These are phyloP conservation scores for Oryzias sinensis DNA, from an alignment of 2,797 vertebrate species.

Conservation along the genomic window DNA sequence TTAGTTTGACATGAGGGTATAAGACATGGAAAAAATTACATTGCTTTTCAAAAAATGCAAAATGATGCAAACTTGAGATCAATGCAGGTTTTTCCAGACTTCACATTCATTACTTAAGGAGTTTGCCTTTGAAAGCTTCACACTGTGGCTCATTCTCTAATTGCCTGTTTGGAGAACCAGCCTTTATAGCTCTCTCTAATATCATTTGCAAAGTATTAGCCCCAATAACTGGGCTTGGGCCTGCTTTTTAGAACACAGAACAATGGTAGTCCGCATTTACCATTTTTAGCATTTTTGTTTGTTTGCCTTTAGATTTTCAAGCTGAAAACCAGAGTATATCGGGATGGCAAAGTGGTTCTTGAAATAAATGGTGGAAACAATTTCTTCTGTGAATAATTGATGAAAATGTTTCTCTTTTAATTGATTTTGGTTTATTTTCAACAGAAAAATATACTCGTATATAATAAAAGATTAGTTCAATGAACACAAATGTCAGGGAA, in stretches of 20 bases:
- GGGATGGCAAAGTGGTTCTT: no score
- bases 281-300: conserved; percentile 15
- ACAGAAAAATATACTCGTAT: no score
- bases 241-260: conserved; percentile 57
- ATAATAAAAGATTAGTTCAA: no score
- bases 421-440: no score
- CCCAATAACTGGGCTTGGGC: conserved; percentile 47
- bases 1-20: no score
- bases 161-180: conserved; percentile 67
- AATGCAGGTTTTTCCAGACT: conserved; percentile 44
- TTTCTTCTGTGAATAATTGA: no score
- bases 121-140: conserved; percentile 57
- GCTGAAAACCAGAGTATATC: no score
- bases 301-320: no score
- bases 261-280: conserved; percentile 48
- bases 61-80: conserved; percentile 29
- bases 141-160: conserved; percentile 62
- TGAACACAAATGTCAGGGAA: no score
- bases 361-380: no score
- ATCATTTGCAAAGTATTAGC: conserved; percentile 72
- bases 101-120: conserved; percentile 57
- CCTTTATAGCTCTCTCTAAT: conserved; percentile 68
- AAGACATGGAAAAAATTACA: conserved; percentile 1
- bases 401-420: no score
- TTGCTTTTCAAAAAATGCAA: conserved; percentile 27